Conservation (phyloP, 2,797 vertebrate species). For the Eidolon dupreanum region DNA sequence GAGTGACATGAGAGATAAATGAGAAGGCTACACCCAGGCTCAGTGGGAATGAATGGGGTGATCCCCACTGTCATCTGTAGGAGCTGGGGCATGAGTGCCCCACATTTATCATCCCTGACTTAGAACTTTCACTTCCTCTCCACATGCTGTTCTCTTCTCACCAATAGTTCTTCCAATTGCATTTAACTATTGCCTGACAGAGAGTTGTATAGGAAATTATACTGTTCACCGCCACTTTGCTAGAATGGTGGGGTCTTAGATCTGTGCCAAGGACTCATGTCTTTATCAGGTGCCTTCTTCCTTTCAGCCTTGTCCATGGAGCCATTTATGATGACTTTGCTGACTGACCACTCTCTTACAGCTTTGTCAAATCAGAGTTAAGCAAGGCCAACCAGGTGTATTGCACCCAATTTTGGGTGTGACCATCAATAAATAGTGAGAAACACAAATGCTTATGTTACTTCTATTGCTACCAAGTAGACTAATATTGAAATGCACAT, state of each 20-base stretch:
- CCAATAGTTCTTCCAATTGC: not conserved
- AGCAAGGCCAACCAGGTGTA: not conserved
- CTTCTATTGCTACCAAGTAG: not conserved
- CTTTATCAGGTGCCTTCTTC: not conserved
- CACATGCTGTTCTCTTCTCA: not conserved
- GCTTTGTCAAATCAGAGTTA: not conserved
- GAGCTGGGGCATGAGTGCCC: not conserved
- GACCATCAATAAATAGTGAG: not conserved
- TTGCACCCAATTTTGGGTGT: not conserved
- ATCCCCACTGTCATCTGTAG: not conserved
- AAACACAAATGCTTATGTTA: not conserved
- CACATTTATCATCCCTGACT: not conserved
- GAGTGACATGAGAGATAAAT: not conserved
- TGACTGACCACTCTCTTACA: not conserved
- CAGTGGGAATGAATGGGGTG: not conserved
- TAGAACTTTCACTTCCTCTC: not conserved
- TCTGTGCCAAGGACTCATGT: fast-evolving
- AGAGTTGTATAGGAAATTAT: not conserved
- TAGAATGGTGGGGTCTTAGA: not conserved
- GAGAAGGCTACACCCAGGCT: not conserved
- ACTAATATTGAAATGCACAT: not conserved
- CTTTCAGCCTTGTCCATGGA: not conserved
- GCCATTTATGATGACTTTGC: not conserved
- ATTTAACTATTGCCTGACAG: not conserved
- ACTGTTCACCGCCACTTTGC: not conserved